Evolutionary conservation across 2,888 invertebrate species (phyloP), one percentile per base, ranked within the genome.

Genomic region (Abscondita cerata): DNA sequence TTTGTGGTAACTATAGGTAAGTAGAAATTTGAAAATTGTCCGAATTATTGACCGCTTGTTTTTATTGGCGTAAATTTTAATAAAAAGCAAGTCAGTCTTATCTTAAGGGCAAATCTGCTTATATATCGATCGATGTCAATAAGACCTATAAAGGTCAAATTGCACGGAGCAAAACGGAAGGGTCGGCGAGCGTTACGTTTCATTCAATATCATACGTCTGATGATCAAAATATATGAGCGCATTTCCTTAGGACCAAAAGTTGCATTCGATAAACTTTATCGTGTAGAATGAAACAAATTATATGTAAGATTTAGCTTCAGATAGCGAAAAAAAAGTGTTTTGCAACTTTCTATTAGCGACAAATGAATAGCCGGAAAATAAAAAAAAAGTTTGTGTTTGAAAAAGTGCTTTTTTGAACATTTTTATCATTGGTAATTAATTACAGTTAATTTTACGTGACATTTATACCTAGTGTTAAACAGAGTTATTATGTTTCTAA

Each of bases 141-240:
- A 64, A 64, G 64, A 54, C 57, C 61, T 58, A 64, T 64, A 64
- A 64, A 62, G 64, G 64, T 64, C 64, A 62, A 64, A 64, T 57
- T 62, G 64, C 52, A 64, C 50, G 53, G 60, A 51, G 57, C 36
- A 53, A 62, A 54, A 54, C 53, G 58, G 52, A 64, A 64, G 56
- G 58, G 64, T 46, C 64, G 57, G 57, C 56, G 52, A 54, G 56
- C 56, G 57, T 62, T 62, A 59, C 55, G 59, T 64, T 59, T 59
- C 63, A 64, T 64, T 64, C 63, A 64, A 64, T 64, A 64, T 64
- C 54, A 59, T 51, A 44, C 50, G 34, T 48, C 52, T 52, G 62
- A 58, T 53, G 56, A 54, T 19, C 51, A 53, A 59, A 64, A 64
- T 64, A 64, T 64, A 64, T 19, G 63, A 56, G 55, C 47, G 54